Conservation (phyloP, 2,888 invertebrate species). For the Tanypteryx hageni region DNA sequence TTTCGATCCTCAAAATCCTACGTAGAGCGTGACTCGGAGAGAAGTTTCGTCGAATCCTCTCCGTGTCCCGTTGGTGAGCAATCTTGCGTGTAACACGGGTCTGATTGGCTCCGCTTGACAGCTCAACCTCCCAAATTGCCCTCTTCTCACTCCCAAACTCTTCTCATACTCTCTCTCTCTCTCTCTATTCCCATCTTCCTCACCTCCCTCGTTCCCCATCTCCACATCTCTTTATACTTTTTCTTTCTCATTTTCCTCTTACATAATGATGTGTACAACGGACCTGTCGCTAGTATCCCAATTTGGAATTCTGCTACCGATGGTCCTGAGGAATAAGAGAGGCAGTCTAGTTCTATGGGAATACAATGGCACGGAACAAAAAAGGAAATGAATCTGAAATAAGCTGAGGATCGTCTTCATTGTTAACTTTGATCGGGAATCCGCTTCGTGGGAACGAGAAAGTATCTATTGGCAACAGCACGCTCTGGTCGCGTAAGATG, state of each 20-base stretch:
- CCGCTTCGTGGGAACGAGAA: background rate
- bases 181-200: background rate
- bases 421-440: background rate
- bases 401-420: background rate
- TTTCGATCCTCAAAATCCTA: background rate
- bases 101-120: slow-evolving; percentile 24
- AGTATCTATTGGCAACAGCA: background rate
- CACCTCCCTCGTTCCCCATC: background rate
- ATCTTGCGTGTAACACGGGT: slow-evolving; percentile 10
- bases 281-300: background rate
- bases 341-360: background rate
- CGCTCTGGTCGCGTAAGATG: background rate
- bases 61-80: background rate
- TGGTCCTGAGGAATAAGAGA: background rate
- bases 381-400: background rate
- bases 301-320: background rate
- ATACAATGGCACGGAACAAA: background rate
- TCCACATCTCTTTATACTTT: background rate
- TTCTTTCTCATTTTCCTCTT: background rate
- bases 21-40: background rate
- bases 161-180: background rate
- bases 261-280: background rate
- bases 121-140: slow-evolving; percentile 24
- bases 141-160: background rate
- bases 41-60: background rate